Evolutionary conservation across 2,113 vertebrate species (phyloP).

Genomic region (Pavo muticus): DNA sequence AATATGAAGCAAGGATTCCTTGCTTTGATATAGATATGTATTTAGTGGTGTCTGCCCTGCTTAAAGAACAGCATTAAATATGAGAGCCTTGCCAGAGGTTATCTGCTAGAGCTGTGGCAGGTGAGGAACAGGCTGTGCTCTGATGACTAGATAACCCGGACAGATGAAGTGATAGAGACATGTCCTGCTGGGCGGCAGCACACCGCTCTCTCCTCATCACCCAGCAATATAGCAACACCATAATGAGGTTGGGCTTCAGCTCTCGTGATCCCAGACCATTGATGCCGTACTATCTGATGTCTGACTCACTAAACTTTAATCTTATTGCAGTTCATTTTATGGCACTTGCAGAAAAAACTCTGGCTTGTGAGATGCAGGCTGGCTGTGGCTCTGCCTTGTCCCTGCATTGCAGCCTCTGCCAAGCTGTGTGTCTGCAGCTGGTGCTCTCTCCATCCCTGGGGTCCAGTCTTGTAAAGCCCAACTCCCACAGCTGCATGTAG

Average conservation of each 20-base stretch:
- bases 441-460: not conserved
- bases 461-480: not conserved
- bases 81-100: not conserved
- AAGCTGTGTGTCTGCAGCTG: not conserved
- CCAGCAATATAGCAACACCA: not conserved
- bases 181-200: not conserved
- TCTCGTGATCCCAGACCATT: fast-evolving
- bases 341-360: not conserved
- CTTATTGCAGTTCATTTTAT: not conserved
- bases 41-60: not conserved
- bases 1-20: not conserved
- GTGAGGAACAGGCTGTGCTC: constrained; percentile 1
- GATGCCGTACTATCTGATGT: not conserved
- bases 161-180: not conserved
- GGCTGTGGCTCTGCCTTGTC: not conserved
- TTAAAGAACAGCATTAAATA: not conserved
- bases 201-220: not conserved
- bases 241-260: not conserved
- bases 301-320: not conserved
- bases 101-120: not conserved
- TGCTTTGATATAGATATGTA: not conserved
- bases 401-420: not conserved
- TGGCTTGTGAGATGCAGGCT: not conserved
- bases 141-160: not conserved
- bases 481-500: not conserved